These are phyloP conservation scores for Eucriotettix oculatus DNA, from an alignment of 2,888 invertebrate genomes.

Conservation along the genomic window DNA sequence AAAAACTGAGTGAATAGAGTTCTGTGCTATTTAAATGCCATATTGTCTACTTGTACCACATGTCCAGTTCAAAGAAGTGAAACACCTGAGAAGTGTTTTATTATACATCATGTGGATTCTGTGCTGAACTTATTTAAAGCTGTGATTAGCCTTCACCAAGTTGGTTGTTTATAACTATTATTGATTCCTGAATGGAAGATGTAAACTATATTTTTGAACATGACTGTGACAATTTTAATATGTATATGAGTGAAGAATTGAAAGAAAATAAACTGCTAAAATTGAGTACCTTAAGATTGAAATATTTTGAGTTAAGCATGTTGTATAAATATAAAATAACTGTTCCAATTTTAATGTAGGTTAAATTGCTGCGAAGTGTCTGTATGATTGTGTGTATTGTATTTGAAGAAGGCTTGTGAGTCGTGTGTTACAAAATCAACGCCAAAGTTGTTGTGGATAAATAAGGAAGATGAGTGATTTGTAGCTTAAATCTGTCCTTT, in stretches of 20 bases:
- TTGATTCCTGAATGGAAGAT: no score
- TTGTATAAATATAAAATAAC: no score
- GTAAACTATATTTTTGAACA: no score
- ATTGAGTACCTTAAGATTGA: conserved; percentile 1
- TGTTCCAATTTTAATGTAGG: no score
- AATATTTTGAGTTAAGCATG: no score
- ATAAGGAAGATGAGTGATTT: neutral
- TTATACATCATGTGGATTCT: neutral
- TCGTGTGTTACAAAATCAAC: neutral
- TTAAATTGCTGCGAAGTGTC: neutral
- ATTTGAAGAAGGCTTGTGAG: conserved; percentile 2
- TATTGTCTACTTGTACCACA: neutral
- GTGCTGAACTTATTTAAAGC: neutral
- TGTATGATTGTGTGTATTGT: neutral
- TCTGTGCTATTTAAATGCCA: neutral
- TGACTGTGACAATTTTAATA: neutral
- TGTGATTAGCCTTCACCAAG: conserved; percentile 4
- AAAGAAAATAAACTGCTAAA: neutral
- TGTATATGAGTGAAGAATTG: neutral
- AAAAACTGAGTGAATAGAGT: conserved; percentile 61
- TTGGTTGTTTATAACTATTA: no score
- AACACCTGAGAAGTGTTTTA: neutral
- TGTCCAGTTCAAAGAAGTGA: neutral
- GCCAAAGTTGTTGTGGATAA: conserved; percentile 2
- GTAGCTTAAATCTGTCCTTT: neutral